Conservation (phyloP, 2,113 vertebrate genomes). For the Gymnocephalus cernua region DNA sequence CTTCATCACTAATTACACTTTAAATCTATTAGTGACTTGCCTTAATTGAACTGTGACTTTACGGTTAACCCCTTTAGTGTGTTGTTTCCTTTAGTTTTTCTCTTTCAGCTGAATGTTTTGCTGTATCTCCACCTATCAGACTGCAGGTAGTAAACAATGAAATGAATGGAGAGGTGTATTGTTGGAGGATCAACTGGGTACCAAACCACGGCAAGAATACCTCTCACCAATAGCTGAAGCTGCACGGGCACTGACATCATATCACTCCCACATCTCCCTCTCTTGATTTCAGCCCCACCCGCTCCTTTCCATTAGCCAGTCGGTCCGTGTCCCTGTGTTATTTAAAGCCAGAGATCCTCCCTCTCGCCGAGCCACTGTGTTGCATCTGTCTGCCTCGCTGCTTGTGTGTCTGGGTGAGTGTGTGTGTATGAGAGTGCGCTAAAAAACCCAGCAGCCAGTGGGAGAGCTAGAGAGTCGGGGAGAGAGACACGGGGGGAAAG, state of each 20-base stretch:
- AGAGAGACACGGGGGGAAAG: slow-evolving; percentile 73
- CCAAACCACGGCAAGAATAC: slow-evolving; percentile 53
- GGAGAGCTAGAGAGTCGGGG: slow-evolving; percentile 74
- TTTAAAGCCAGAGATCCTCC: slow-evolving; percentile 83
- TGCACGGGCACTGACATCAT: slow-evolving; percentile 82
- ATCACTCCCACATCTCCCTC: slow-evolving; percentile 74
- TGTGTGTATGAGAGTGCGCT: slow-evolving; percentile 63
- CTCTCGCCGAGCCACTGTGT: slow-evolving; percentile 76
- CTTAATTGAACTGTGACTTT: slow-evolving; percentile 25
- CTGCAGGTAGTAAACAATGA: slow-evolving; percentile 35
- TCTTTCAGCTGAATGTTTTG: background rate
- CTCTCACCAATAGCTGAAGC: slow-evolving; percentile 73
- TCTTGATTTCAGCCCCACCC: slow-evolving; percentile 75
- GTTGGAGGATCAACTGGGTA: slow-evolving; percentile 40
- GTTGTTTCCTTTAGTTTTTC: background rate
- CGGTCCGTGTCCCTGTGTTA: slow-evolving; percentile 81
- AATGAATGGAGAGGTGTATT: slow-evolving; percentile 44
- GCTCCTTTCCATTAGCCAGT: slow-evolving; percentile 78
- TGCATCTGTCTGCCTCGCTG: slow-evolving; percentile 79
- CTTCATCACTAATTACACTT: slow-evolving; percentile 23
- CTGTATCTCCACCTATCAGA: slow-evolving; percentile 12
- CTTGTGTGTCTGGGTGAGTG: slow-evolving; percentile 67
- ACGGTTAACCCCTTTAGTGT: slow-evolving; percentile 2
- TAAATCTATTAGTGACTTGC: slow-evolving; percentile 6
- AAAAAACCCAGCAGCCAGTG: slow-evolving; percentile 76